Conservation (phyloP, 2,113 vertebrate species). For the Strigops habroptila region DNA sequence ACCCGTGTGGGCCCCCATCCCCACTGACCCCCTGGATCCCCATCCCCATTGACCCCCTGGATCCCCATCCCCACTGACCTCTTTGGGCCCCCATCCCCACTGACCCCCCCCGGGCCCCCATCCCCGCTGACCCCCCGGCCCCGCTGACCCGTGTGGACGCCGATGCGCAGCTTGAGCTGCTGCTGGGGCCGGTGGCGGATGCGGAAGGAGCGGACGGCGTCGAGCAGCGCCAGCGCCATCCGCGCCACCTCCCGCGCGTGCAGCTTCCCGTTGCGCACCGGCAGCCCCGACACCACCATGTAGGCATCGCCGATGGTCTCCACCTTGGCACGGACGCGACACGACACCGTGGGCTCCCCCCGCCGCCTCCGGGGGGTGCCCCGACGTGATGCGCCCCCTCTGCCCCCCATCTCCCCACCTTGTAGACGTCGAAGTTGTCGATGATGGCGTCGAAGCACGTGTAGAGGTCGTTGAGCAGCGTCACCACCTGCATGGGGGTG, state of each 20-base stretch:
- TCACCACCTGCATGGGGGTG: conserved; percentile 92
- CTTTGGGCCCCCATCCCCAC: not conserved
- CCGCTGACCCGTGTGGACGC: conserved; percentile 83
- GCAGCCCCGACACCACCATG: conserved; percentile 93
- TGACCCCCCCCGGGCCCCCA: no score
- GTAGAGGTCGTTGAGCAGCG: conserved; percentile 89
- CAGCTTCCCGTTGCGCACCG: conserved; percentile 81
- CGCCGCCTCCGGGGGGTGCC: no score
- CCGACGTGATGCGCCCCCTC: no score
- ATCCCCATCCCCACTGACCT: no score
- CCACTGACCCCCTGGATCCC: no score
- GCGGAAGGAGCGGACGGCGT: conserved; percentile 83
- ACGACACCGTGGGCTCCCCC: no score
- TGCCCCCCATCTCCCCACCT: no score
- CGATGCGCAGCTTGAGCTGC: conserved; percentile 85
- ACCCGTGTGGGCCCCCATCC: accelerated
- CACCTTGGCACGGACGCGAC: not conserved
- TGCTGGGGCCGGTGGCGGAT: conserved; percentile 84
- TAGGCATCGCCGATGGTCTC: conserved; percentile 92
- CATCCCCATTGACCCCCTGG: accelerated
- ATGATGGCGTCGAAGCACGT: conserved; percentile 95
- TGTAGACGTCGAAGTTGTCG: conserved; percentile 96
- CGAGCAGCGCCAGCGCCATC: conserved; percentile 87
- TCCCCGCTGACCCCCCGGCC: accelerated
- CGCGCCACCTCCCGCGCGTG: conserved; percentile 84